Conservation (phyloP, 2,113 vertebrate genomes). For the Mustela nigripes region DNA sequence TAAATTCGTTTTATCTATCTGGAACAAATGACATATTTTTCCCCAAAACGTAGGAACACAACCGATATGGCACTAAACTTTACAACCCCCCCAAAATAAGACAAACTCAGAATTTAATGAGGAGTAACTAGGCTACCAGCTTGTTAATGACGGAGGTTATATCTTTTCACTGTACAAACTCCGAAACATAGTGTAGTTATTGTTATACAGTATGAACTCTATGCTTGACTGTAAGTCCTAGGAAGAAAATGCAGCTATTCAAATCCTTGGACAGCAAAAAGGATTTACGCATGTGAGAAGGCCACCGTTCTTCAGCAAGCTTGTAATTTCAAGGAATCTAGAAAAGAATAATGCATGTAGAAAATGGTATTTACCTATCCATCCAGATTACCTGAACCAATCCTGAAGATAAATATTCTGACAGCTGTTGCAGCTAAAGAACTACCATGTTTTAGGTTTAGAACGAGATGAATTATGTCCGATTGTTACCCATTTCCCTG, state of each 20-base stretch:
- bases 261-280: background rate
- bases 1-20: slow-evolving; percentile 49
- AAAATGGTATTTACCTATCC: background rate
- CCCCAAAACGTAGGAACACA: background rate
- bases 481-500: background rate
- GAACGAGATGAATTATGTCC: background rate
- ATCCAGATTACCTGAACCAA: background rate
- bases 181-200: background rate
- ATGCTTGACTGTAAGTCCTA: background rate
- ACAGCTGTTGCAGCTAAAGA: background rate
- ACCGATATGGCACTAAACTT: background rate
- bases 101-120: slow-evolving; percentile 28
- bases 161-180: background rate
- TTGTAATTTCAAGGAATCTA: background rate
- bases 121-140: background rate
- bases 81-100: background rate
- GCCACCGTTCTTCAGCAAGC: background rate
- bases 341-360: background rate
- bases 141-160: background rate
- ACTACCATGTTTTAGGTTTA: background rate
- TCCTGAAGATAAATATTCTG: slow-evolving; percentile 33
- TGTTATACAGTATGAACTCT: background rate
- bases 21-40: background rate
- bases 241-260: background rate
- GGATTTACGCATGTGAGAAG: background rate